A percentile compares a stretch with the other conserved stretches of the same genome.
These are phyloP conservation scores for Nothobranchius kuhntae DNA, from an alignment of 2,113 vertebrate genomes.

Conservation along the genomic window DNA sequence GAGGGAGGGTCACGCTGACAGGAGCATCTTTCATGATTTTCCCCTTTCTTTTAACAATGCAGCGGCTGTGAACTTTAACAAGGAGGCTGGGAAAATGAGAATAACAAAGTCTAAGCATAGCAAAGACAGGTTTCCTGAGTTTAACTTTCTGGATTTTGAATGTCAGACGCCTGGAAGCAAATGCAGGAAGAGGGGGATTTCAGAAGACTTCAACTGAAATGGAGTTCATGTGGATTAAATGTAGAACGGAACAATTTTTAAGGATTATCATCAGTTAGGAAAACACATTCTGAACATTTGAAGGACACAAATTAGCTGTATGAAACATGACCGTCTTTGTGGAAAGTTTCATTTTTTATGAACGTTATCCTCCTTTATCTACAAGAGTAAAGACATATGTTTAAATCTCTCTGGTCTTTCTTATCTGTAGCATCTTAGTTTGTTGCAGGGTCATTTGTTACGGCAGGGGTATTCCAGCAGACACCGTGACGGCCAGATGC, in stretches of 20 bases:
- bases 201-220: slow-evolving; percentile 34
- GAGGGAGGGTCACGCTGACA: slow-evolving; percentile 29
- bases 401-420: too few relatives aligned
- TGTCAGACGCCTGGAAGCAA: slow-evolving; percentile 29
- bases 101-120: slow-evolving; percentile 20
- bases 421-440: too few relatives aligned
- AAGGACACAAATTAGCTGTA: too few relatives aligned
- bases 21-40: slow-evolving; percentile 30
- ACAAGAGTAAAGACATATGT: too few relatives aligned
- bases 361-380: too few relatives aligned
- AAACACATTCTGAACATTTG: slow-evolving; percentile 12
- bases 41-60: slow-evolving; percentile 39
- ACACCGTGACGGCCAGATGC: too few relatives aligned
- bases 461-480: too few relatives aligned
- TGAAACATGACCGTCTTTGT: too few relatives aligned
- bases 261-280: slow-evolving; percentile 40
- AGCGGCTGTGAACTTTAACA: slow-evolving; percentile 19
- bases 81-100: slow-evolving; percentile 9
- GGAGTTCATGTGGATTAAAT: slow-evolving; percentile 46
- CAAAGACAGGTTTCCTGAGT: slow-evolving; percentile 35
- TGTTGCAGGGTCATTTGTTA: too few relatives aligned
- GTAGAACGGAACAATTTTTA: slow-evolving; percentile 37
- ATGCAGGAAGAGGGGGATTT: slow-evolving; percentile 36
- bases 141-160: slow-evolving; percentile 37
- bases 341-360: too few relatives aligned